Percentiles rank a stretch among this genome's conserved stretches.
Conservation (phyloP, 2,797 vertebrate genomes). For the Antrozous pallidus region DNA sequence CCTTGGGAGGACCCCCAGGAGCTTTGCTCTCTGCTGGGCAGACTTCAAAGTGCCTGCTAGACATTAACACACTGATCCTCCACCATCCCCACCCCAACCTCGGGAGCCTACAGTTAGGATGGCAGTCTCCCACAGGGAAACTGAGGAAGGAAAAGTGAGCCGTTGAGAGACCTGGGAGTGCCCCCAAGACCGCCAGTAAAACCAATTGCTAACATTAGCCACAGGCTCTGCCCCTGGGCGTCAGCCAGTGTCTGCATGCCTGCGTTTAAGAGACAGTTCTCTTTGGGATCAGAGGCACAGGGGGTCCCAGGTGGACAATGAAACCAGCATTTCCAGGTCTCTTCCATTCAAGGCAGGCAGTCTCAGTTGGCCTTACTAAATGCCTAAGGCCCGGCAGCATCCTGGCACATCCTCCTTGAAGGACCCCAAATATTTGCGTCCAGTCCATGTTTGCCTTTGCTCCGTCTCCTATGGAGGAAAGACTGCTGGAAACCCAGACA, state of each 20-base stretch:
- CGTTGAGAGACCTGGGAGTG: neutral
- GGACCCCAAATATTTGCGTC: neutral
- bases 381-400: neutral
- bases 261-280: neutral
- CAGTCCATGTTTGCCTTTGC: neutral
- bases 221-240: neutral
- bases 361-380: neutral
- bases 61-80: constrained; percentile 15
- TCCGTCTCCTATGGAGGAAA: constrained; percentile 14
- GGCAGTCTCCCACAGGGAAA: neutral
- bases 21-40: neutral
- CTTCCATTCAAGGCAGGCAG: neutral
- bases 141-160: neutral
- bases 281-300: neutral
- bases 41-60: constrained; percentile 49
- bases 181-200: neutral
- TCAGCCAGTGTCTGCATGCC: neutral
- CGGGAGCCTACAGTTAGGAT: neutral
- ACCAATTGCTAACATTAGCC: neutral
- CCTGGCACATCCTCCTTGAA: neutral
- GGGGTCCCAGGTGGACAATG: neutral
- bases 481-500: constrained; percentile 65
- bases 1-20: neutral
- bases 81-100: neutral
- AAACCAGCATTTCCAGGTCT: neutral